Evolutionary conservation across 1,140 invertebrate genomes (phyloP), one percentile per base, ranked within the genome.

Genomic region (Anadara kagoshimensis): DNA sequence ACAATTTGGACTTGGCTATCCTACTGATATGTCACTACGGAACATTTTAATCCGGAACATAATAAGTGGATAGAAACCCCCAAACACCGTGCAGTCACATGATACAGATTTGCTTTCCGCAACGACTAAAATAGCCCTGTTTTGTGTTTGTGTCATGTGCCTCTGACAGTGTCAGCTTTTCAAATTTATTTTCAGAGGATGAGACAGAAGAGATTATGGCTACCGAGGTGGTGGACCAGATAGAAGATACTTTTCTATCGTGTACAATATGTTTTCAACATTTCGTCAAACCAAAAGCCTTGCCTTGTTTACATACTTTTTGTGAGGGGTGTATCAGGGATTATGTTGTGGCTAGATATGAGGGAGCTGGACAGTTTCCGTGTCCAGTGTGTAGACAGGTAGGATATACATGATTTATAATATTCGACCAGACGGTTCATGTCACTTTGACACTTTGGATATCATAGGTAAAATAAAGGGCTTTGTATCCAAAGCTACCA

Each of bases 251-350:
- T 18, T 75, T 78, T 22, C 20, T 78, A 12, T 69, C 78, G 3
- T 85, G 83, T 73, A 41, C 75, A 0, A 80, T 85, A 26, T 85
- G 84, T 78, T 69, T 76, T 14, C 69, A 77, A 26, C 43, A 57
- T 12, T 82, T 73, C 57, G 59, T 44, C 11, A 56, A 73, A 26
- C 84, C 84, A 0, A 82, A 83, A 59, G 78, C 81, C 2, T 66
- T 86, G 43, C 76, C 83, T 77, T 86, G 84, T 65, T 68, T 82
- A 45, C 84, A 86, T 61, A 82, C 81, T 26, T 86, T 83, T 67
- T 86, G 84, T 69, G 70, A 77, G 54, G 64, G 58, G 2, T 86
- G 84, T 69, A 64, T 86, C 8, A 29, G 73, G n/a, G 76, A 78
- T 64, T 82, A 78, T 57, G 69, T 83, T 5, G 51, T 59, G 18